These are phyloP conservation scores for Drosophila rufa DNA, from an alignment of 1,140 invertebrate genomes.

Conservation along the genomic window DNA sequence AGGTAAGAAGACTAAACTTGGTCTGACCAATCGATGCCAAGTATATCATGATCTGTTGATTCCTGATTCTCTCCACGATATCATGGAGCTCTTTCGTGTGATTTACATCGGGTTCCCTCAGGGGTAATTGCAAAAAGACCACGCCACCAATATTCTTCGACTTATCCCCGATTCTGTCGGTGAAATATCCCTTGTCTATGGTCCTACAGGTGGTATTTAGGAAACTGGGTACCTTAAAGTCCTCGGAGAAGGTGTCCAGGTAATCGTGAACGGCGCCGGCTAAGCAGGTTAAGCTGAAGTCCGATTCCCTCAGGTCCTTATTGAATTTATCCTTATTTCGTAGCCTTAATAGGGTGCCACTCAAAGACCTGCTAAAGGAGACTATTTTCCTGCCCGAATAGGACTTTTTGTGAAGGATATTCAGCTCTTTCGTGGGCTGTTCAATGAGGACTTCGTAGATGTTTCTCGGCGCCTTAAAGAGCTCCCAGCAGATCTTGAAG, in stretches of 20 bases:
- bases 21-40: conserved; percentile 89
- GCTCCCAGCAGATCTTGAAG: conserved; percentile 86
- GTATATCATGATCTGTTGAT: conserved; percentile 89
- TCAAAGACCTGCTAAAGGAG: conserved; percentile 90
- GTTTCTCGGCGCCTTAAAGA: conserved; percentile 87
- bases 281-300: conserved; percentile 87
- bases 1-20: conserved; percentile 88
- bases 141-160: conserved; percentile 82
- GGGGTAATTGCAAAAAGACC: conserved; percentile 85
- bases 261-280: conserved; percentile 78
- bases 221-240: conserved; percentile 67
- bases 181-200: conserved; percentile 83
- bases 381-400: conserved; percentile 92
- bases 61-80: conserved; percentile 87
- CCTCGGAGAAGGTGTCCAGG: conserved; percentile 54
- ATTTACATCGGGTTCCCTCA: conserved; percentile 81
- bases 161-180: conserved; percentile 67
- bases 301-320: conserved; percentile 88
- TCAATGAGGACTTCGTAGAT: conserved; percentile 88
- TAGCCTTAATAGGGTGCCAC: conserved; percentile 76
- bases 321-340: conserved; percentile 86
- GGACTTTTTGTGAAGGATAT: conserved; percentile 89
- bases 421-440: conserved; percentile 85
- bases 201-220: conserved; percentile 85
- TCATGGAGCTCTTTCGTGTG: conserved; percentile 86